Base-by-base conservation (phyloP, 2,888 invertebrate species). In the Cataglyphis livida region DNA sequence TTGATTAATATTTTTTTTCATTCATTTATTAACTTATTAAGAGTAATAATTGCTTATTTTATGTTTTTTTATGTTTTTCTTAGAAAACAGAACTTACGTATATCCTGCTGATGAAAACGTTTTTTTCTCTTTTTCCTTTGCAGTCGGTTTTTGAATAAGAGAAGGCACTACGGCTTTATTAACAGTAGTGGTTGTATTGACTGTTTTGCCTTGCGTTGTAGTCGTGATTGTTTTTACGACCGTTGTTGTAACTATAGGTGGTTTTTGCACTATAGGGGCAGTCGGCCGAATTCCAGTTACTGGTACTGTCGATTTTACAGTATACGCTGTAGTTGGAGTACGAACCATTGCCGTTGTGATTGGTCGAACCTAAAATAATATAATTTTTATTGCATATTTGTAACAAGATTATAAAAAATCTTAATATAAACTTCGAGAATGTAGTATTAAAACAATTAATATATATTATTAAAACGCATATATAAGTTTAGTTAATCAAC, bases 111-210 rank as follows among this genome's bases (percentile, higher is more conserved):
- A 95, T 76, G 96, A 96, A 93, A 96, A 96, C 51, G 96, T 95
- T 92, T 97, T 97, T 94, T 97, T 98, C 92, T 97, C 97, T 93
- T 97, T 97, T 90, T 98, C 98, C 95, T 97, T 97, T 88, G 96
- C 95, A 48, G 96, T 95, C 12, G 97, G 96, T 94, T 96, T 96
- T 66, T 95, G 94, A 91, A 94, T 92, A 87, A 94, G 93, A 91
- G 95, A 95, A 95, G 95, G 95, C 95, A 95, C 95, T 94, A 94
- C 90, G 91, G 96, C 95, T 95, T 96, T 96, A 57, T 96, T 94
- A 91, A 95, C 90, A 87, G 94, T 92, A 83, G 94, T 92, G 79
- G 93, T 91, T 85, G 94, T 91, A 82, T 93, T 94, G 62, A 93
- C 91, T 73, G 93, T 92, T 88, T 94, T 94, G 79, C 92, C 93